phyloP scores from a whole-genome alignment of 2,888 invertebrate species.

The Drosophila leonis region DNA sequence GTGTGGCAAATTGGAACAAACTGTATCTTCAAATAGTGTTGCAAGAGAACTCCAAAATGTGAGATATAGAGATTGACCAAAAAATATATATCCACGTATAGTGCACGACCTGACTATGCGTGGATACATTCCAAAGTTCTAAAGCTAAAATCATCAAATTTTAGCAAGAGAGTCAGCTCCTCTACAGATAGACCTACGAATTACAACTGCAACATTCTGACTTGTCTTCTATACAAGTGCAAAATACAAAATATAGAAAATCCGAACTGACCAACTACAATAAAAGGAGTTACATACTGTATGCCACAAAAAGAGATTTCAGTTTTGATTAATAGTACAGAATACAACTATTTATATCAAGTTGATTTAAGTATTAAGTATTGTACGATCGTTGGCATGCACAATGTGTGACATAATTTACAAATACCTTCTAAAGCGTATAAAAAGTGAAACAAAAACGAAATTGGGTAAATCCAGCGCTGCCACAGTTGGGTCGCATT shows the following conservation, averaged over 20 bases:
- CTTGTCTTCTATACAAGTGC: neutral
- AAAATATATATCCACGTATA: too few relatives aligned
- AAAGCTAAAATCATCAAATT: too few relatives aligned
- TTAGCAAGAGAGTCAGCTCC: too few relatives aligned
- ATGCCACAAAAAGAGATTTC: neutral
- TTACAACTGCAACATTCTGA: too few relatives aligned
- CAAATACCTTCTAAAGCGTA: neutral
- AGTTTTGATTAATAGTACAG: neutral
- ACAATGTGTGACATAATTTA: neutral
- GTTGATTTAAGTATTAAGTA: rapidly evolving
- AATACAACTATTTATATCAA: neutral
- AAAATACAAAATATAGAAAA: neutral
- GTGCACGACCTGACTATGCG: too few relatives aligned
- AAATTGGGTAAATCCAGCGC: constrained; percentile 34
- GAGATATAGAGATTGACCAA: too few relatives aligned
- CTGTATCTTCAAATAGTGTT: too few relatives aligned
- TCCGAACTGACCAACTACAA: too few relatives aligned
- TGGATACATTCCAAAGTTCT: too few relatives aligned
- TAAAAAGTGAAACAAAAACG: neutral
- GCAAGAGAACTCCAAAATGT: too few relatives aligned
- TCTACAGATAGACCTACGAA: too few relatives aligned
- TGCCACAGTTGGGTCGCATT: constrained; percentile 20
- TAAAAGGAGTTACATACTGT: neutral
- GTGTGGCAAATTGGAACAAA: neutral
- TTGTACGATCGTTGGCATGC: neutral